Percentiles rank a stretch among this genome's conserved stretches.
Conservation (phyloP, 2,113 vertebrate genomes). For the Oryzias celebensis region DNA sequence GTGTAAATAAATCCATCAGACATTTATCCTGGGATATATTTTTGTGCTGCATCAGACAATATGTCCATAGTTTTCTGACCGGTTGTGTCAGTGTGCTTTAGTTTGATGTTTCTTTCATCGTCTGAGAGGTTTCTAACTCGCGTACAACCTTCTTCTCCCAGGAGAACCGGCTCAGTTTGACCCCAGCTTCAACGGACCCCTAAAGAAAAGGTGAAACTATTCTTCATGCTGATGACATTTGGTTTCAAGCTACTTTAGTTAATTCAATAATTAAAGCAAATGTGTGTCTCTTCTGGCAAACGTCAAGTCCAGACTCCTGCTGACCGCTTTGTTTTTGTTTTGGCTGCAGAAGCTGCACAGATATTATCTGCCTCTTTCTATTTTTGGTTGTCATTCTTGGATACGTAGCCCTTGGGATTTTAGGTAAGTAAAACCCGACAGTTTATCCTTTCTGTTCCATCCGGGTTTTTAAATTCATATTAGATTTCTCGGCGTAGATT, state of each 20-base stretch:
- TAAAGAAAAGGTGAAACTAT: constrained; percentile 81
- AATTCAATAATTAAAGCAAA: background rate
- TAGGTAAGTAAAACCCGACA: constrained; percentile 76
- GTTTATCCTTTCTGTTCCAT: no score
- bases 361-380: constrained; percentile 85
- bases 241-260: no score
- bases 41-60: no score
- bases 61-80: no score
- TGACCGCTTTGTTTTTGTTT: constrained; percentile 2
- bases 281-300: background rate
- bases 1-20: no score
- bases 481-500: no score
- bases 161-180: constrained; percentile 81
- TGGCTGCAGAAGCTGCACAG: constrained; percentile 83
- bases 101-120: no score
- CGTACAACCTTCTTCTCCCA: constrained; percentile 40
- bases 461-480: no score
- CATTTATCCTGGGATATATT: no score
- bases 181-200: constrained; percentile 81
- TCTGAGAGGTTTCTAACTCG: no score
- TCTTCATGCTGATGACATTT: no score
- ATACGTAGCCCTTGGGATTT: constrained; percentile 81
- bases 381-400: constrained; percentile 83
- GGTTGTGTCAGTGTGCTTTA: no score
- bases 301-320: background rate